Evolutionary conservation across 1,140 invertebrate genomes (phyloP).

Genomic region (Drosophila baimaii): DNA sequence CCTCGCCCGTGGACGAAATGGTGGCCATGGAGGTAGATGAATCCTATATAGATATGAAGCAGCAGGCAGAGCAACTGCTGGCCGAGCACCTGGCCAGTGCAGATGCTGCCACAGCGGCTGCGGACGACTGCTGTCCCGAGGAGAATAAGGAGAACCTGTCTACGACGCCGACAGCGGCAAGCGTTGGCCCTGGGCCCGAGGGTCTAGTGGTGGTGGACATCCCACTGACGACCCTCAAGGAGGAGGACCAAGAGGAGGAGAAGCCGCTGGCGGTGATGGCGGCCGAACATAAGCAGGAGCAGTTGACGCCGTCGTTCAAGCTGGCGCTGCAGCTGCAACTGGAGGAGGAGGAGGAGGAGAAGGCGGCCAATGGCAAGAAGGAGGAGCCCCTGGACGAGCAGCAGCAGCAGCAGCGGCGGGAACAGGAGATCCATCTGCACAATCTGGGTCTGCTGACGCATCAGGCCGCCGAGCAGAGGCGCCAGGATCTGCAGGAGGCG

Average conservation of each 20-base stretch:
- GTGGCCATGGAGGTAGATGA: conserved; percentile 22
- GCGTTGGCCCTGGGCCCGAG: conserved; percentile 10
- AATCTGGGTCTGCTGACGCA: conserved; percentile 88
- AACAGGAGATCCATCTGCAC: conserved; percentile 87
- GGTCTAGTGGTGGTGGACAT: conserved; percentile 12
- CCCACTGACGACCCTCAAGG: conserved; percentile 31
- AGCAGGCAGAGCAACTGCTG: conserved; percentile 15
- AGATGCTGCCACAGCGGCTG: not conserved
- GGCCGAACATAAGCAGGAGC: conserved; percentile 37
- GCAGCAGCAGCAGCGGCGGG: conserved; percentile 84
- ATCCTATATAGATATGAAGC: conserved; percentile 17
- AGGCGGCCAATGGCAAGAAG: conserved; percentile 37
- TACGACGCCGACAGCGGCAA: conserved; percentile 19
- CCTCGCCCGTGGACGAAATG: conserved; percentile 20
- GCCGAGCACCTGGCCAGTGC: conserved; percentile 1
- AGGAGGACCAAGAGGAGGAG: conserved; percentile 55
- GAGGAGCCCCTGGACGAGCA: conserved; percentile 32
- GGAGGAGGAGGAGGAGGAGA: conserved; percentile 31
- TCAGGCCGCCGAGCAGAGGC: conserved; percentile 85
- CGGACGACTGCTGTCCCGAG: conserved; percentile 43
- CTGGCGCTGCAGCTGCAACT: conserved; percentile 12
- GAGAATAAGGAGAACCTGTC: conserved; percentile 76
- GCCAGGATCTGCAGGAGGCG: conserved; percentile 84
- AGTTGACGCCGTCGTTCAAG: not conserved
- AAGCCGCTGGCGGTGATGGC: conserved; percentile 44